phyloP scores from a whole-genome alignment of 1,140 invertebrate species.

The Lordiphosa collinella region DNA sequence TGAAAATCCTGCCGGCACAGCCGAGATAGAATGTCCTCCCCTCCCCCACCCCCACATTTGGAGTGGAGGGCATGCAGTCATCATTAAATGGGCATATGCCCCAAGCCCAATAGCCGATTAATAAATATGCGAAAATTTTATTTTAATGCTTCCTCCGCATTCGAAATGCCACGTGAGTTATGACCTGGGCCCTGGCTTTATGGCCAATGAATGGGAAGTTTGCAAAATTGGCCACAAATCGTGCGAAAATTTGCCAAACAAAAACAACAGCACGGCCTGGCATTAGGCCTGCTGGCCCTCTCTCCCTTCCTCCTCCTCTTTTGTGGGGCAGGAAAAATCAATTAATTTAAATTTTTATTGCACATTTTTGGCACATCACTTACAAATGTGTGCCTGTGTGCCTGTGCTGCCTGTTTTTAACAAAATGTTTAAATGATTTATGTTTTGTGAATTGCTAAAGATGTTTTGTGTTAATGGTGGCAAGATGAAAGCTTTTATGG shows the following conservation, averaged over 20 bases:
- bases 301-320: no score
- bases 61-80: background rate
- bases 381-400: background rate
- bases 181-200: slow-evolving; percentile 17
- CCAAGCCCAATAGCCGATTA: slow-evolving; percentile 50
- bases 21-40: no score
- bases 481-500: no score
- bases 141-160: slow-evolving; percentile 41
- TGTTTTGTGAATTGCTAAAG: no score
- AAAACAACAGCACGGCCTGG: background rate
- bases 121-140: slow-evolving; percentile 61
- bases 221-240: slow-evolving; percentile 57
- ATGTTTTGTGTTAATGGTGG: no score
- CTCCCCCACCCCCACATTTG: no score
- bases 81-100: slow-evolving; percentile 19
- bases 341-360: slow-evolving; percentile 71
- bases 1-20: background rate
- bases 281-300: background rate
- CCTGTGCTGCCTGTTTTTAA: background rate
- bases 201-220: slow-evolving; percentile 18
- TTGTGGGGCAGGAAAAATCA: slow-evolving; percentile 42
- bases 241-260: slow-evolving; percentile 37
- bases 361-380: slow-evolving; percentile 5
- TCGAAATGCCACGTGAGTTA: slow-evolving; percentile 29
- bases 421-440: background rate